phyloP scores from a whole-genome alignment of 2,113 vertebrate species.

The Polypterus bichir region DNA sequence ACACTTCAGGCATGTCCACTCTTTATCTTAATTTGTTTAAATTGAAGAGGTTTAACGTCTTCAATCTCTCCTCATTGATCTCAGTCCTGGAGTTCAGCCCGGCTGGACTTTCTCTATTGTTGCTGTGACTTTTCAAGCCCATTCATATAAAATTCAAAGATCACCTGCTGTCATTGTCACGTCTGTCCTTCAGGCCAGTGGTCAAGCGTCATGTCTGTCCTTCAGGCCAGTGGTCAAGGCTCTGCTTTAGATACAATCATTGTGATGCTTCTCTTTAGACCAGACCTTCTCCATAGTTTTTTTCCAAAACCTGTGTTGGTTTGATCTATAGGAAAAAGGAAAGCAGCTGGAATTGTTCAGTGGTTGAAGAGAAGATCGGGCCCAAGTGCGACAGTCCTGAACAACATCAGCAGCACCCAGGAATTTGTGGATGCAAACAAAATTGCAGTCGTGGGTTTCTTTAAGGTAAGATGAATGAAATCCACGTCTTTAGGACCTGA shows the following conservation, averaged over 20 bases:
- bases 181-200: neutral
- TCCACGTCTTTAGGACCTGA: no score
- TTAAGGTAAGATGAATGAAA: constrained; percentile 47
- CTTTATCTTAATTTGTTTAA: no score
- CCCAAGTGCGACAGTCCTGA: constrained; percentile 38
- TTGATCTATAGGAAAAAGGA: constrained; percentile 44
- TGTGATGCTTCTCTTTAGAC: constrained; percentile 2
- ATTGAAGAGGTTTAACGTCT: no score
- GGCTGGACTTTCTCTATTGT: no score
- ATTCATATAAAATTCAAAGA: neutral
- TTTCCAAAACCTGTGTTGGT: constrained; percentile 14
- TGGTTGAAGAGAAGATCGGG: constrained; percentile 63
- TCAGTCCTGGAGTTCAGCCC: no score
- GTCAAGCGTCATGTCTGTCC: neutral
- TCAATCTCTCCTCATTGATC: no score
- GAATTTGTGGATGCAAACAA: constrained; percentile 42
- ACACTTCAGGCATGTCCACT: no score
- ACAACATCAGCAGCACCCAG: constrained; percentile 20
- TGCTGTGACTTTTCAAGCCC: no score
- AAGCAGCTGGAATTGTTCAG: constrained; percentile 41
- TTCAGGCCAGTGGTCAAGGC: neutral
- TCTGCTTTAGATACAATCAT: constrained; percentile 1
- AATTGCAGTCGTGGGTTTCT: constrained; percentile 65
- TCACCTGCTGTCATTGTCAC: neutral
- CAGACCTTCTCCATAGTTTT: constrained; percentile 3